Evolutionary conservation across 2,797 vertebrate species (phyloP).

Genomic region (Sparus aurata): DNA sequence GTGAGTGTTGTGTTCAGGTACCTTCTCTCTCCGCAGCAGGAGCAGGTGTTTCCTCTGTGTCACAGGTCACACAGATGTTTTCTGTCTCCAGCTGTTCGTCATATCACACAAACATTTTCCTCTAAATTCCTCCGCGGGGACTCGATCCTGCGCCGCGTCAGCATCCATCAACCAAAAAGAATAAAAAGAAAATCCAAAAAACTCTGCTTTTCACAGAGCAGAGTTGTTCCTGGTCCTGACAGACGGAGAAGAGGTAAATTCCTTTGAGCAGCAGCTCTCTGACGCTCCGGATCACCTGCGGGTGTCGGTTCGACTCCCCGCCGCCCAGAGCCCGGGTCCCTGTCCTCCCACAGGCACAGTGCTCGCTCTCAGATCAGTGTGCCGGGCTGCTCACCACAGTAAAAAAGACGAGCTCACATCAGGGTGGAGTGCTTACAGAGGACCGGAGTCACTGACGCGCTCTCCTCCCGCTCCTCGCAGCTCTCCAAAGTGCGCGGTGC

Average conservation of each 20-base stretch:
- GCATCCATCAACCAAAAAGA: constrained; percentile 14
- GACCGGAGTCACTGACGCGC: constrained; percentile 27
- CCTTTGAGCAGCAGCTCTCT: constrained; percentile 1
- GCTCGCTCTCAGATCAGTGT: constrained; percentile 15
- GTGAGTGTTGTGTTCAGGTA: constrained; percentile 33
- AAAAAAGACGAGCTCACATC: constrained; percentile 1
- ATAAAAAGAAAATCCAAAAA: background rate
- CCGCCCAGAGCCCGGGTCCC: background rate
- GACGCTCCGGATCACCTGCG: constrained; percentile 21
- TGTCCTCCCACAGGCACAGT: background rate
- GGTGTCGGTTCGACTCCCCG: constrained; percentile 36
- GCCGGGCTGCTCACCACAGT: background rate
- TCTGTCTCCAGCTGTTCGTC: constrained; percentile 54
- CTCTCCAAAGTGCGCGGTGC: constrained; percentile 31
- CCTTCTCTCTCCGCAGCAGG: constrained; percentile 45
- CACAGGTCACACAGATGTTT: constrained; percentile 51
- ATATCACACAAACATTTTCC: constrained; percentile 27
- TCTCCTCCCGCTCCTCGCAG: constrained; percentile 6
- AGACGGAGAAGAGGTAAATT: background rate
- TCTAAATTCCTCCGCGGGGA: constrained; percentile 8
- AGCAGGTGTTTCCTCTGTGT: constrained; percentile 50
- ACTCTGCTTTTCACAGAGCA: no score
- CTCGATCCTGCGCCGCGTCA: constrained; percentile 11
- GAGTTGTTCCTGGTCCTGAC: background rate
- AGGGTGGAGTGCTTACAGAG: background rate